Base-by-base conservation (phyloP, 2,113 vertebrate genomes). In the Upupa epops region DNA sequence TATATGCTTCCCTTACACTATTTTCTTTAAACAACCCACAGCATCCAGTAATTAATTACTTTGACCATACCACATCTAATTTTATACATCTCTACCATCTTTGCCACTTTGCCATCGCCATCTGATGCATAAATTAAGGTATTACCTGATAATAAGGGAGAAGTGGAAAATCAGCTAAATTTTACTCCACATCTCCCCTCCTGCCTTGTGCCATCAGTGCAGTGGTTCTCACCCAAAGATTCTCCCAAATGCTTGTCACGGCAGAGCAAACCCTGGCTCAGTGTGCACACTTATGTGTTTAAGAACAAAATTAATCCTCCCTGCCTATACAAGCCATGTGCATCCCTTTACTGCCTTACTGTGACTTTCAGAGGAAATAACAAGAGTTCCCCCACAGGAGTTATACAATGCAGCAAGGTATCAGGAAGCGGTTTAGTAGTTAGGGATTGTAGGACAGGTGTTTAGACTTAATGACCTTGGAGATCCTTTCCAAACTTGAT, bases 191-290 rank as follows among this genome's bases (percentile, higher is more conserved):
- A 22, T 25, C 71, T 58, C 46, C 28, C 9, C 65, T 76, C 22
- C 34, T 12, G 63, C 56, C 51, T 32, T 0, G 1, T 5, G 6
- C 55, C 16, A 2, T 13, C 56, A 29, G 42, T 10, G 25, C 28
- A 58, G 28, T 4, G 2, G 9, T 72, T 49, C 79, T 72, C 55
- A 77, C 54, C 73, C 81, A 48, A 89, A 92, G 45, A 36, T 73
- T 45, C 56, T 55, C 92, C 72, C 87, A 34, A 84, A 55, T 32
- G 29, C 56, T 71, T 46, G 15, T 58, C 55, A 46, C 54, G 4
- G 42, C 3, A 1, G 56, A 54, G 52, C 74, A 76, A 87, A 70
- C 3, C 2, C 65, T 1, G 0, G 32, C 71, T 87, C 0, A 0
- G 65, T 0, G 1, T 12, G 36, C 25, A 9, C 42, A 29, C 0